phyloP scores from a whole-genome alignment of 2,888 invertebrate genomes.

The Drosophila vallismaia region DNA sequence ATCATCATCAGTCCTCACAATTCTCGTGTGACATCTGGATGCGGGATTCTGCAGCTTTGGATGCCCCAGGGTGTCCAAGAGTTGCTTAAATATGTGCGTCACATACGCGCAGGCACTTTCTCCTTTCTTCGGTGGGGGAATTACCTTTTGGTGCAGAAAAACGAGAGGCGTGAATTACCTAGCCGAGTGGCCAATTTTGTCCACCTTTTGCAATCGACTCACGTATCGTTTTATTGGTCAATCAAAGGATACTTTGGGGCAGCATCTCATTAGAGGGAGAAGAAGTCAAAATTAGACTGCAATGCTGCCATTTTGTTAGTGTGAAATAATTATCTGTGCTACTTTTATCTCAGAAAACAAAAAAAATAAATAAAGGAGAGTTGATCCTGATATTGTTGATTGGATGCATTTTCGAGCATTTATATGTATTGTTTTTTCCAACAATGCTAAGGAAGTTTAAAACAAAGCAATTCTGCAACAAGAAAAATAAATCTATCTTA shows the following conservation, averaged over 20 bases:
- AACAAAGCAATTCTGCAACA: no score
- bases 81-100: conserved; percentile 76
- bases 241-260: conserved; percentile 78
- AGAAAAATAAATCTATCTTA: no score
- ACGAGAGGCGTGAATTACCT: conserved; percentile 59
- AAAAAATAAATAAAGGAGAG: not conserved
- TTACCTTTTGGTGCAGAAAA: conserved; percentile 64
- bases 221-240: conserved; percentile 83
- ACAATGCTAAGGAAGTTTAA: no score
- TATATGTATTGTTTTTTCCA: no score
- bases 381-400: not conserved
- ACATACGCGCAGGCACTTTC: conserved; percentile 62
- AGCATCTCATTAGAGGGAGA: conserved; percentile 65
- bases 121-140: conserved; percentile 33
- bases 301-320: not conserved
- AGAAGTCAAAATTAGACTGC: conserved; percentile 2
- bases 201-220: conserved; percentile 67
- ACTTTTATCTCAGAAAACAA: not conserved
- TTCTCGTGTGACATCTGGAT: conserved; percentile 65
- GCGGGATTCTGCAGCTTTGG: conserved; percentile 15
- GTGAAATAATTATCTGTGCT: not conserved
- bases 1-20: conserved; percentile 52
- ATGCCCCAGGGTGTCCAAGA: conserved; percentile 43
- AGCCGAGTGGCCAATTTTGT: conserved; percentile 60
- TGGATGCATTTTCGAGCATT: no score